These are phyloP conservation scores for Paracyprichromis sp. DNA, from an alignment of 2,113 vertebrate genomes.

Conservation along the genomic window DNA sequence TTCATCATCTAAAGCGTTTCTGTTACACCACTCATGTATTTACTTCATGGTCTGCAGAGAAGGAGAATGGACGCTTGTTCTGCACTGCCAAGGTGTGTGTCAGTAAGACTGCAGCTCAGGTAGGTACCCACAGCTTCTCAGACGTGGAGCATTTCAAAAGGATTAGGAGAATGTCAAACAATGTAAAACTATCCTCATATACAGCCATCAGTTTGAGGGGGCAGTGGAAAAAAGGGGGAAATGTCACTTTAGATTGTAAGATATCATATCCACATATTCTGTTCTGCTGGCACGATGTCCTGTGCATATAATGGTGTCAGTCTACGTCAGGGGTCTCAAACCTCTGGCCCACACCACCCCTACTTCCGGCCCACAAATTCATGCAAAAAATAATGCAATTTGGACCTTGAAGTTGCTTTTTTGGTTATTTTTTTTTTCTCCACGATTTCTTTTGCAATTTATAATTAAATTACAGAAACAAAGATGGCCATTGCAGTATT, in stretches of 20 bases:
- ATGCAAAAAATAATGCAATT: not conserved
- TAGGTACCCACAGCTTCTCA: conserved; percentile 52
- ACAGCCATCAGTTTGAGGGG: not conserved
- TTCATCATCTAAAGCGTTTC: conserved; percentile 56
- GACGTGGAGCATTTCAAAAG: conserved; percentile 47
- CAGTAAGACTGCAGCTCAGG: conserved; percentile 30
- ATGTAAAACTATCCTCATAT: conserved; percentile 52
- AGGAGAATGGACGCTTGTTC: conserved; percentile 63
- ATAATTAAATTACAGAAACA: not conserved
- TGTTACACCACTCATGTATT: conserved; percentile 48
- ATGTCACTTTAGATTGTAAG: not conserved
- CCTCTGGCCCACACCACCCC: not conserved
- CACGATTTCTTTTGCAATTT: not conserved
- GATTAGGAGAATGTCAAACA: conserved; percentile 68
- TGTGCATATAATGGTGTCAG: not conserved
- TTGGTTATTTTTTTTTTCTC: fast-evolving
- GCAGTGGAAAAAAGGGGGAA: not conserved
- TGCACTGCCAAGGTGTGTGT: conserved; percentile 34
- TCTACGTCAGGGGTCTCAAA: not conserved
- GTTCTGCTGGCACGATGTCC: not conserved
- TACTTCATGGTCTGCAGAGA: conserved; percentile 61
- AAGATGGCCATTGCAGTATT: not conserved
- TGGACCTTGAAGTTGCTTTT: not conserved
- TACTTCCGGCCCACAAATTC: not conserved
- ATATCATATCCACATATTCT: not conserved